Evolutionary conservation across 1,140 invertebrate genomes (phyloP), one percentile per base, ranked within the genome.

Genomic region (Colletes gigas): DNA sequence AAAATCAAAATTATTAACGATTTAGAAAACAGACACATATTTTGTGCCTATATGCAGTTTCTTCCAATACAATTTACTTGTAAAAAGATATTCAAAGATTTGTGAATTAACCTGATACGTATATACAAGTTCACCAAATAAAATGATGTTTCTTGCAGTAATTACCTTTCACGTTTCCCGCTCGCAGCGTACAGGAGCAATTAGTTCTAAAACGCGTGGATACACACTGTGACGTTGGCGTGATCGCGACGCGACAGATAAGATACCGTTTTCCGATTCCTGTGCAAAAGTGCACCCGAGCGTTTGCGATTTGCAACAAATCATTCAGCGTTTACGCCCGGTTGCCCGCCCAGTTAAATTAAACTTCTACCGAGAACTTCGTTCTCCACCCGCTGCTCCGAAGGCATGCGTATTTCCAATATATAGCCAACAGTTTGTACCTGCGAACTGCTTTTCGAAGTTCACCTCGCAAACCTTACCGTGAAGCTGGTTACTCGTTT

Each of bases 231-330:
- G 10, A n/a, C 47, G 6, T 68, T n/a, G n/a, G 30, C 4, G 9
- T 0, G 50, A 55, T 12, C 52, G 8, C 12, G 12, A 69, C 8
- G n/a, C 21, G 39, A 67, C 7, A 14, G n/a, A 3, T 57, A 68
- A 76, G 65, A 39, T 47, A 68, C 14, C 19, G 39, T 19, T 76
- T 30, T 10, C 9, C 63, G 65, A 68, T 57, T 68, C 30, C 30
- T 41, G 14, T 44, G 62, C 41, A 76, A 76, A 76, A 66, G 62
- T 80, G 67, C 60, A 19, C 54, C 65, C 74, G 41, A 47, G 55
- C 47, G 86, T 77, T 91, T 89, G 91, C 89, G 90, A 91, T 91
- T 91, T 88, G 88, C 89, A 89, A 91, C 90, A 91, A 92, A 91
- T 90, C 88, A 91, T 90, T 89, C 87, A 83, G 81, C 81, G 84